phyloP scores from a whole-genome alignment of 2,888 invertebrate species.

The Nomada ruficornis region DNA sequence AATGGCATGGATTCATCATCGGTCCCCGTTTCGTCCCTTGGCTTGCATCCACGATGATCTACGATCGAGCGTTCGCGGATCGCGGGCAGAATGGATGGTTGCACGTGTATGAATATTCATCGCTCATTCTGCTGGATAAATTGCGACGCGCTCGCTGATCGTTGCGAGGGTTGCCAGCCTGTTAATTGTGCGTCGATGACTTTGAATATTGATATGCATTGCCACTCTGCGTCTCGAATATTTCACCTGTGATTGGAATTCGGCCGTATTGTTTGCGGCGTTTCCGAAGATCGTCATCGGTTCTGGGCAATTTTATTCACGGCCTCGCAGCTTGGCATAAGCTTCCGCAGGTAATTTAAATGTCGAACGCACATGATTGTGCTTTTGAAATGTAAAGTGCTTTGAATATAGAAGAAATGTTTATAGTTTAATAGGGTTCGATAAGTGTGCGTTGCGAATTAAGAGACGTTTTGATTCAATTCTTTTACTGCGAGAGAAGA shows the following conservation, averaged over 20 bases:
- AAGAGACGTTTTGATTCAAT: too few relatives aligned
- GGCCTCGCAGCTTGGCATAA: too few relatives aligned
- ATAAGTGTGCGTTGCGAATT: too few relatives aligned
- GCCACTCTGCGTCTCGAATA: constrained; percentile 1
- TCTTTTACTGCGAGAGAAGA: too few relatives aligned
- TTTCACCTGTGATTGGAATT: constrained; percentile 11
- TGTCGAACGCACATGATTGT: too few relatives aligned
- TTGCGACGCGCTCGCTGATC: constrained; percentile 50
- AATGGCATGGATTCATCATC: constrained; percentile 45
- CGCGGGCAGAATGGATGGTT: constrained; percentile 47
- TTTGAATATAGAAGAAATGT: too few relatives aligned
- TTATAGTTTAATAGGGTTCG: too few relatives aligned
- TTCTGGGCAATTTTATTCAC: neutral
- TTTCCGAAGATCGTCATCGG: neutral
- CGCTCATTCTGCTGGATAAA: constrained; percentile 56
- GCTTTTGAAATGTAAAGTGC: too few relatives aligned
- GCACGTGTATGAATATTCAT: constrained; percentile 59
- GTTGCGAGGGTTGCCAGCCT: constrained; percentile 54
- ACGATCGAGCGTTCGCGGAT: constrained; percentile 51
- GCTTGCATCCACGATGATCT: constrained; percentile 53
- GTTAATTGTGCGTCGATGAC: constrained; percentile 37
- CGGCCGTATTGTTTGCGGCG: neutral
- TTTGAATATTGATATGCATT: constrained; percentile 44
- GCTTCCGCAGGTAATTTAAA: too few relatives aligned
- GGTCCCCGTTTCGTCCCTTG: constrained; percentile 35